Evolutionary conservation across 1,140 invertebrate species (phyloP).

Genomic region (Drosophila chauvacae): DNA sequence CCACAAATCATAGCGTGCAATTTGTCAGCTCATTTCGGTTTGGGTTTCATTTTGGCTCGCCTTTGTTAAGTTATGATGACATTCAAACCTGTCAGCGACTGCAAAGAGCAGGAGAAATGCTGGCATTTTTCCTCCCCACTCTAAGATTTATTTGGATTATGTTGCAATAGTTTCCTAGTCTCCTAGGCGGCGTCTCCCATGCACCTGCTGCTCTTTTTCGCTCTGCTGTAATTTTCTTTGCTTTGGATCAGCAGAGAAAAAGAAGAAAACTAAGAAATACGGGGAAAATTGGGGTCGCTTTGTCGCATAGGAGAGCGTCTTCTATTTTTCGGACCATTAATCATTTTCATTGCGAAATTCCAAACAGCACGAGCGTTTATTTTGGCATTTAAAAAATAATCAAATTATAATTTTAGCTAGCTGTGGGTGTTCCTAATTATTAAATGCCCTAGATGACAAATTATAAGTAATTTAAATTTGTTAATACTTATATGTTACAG

Average conservation of each 20-base stretch:
- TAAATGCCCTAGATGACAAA: not conserved
- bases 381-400: conserved; percentile 24
- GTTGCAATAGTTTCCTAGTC: conserved; percentile 60
- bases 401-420: not conserved
- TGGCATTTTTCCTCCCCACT: conserved; percentile 40
- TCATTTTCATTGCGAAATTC: conserved; percentile 71
- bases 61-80: conserved; percentile 74
- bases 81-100: conserved; percentile 71
- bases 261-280: conserved; percentile 6
- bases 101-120: conserved; percentile 21
- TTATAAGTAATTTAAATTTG: not conserved
- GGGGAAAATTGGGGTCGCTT: conserved; percentile 63
- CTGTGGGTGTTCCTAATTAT: not conserved
- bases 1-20: conserved; percentile 64
- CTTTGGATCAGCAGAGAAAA: conserved; percentile 2
- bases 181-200: conserved; percentile 3
- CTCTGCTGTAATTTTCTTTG: conserved; percentile 21
- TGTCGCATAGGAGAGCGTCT: conserved; percentile 32
- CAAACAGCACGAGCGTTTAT: conserved; percentile 7
- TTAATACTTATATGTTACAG: not conserved
- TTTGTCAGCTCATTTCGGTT: conserved; percentile 77
- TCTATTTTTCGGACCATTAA: conserved; percentile 53
- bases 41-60: conserved; percentile 48
- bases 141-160: conserved; percentile 72
- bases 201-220: conserved; percentile 67